These are phyloP conservation scores for Polyommatus icarus DNA, from an alignment of 2,888 invertebrate genomes.

Conservation along the genomic window DNA sequence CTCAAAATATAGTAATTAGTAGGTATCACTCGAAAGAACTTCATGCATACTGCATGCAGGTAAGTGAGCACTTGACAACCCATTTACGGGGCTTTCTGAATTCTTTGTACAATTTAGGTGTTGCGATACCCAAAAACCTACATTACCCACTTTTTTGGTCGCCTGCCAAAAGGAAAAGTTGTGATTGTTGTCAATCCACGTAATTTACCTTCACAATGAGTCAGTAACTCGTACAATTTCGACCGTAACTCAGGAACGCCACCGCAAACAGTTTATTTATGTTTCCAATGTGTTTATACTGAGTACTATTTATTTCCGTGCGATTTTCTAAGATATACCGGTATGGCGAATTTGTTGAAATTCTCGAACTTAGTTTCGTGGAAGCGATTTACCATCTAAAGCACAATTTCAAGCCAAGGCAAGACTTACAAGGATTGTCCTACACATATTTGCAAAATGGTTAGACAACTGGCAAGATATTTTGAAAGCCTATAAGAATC, in stretches of 20 bases:
- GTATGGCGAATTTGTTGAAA: not conserved
- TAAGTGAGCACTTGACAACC: not conserved
- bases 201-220: constrained; percentile 22
- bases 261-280: constrained; percentile 13
- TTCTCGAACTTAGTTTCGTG: not conserved
- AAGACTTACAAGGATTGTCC: not conserved
- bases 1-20: no score
- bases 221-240: constrained; percentile 22
- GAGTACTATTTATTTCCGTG: not conserved
- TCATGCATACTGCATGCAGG: no score
- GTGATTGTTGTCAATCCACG: not conserved
- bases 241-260: constrained; percentile 12
- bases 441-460: not conserved
- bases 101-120: not conserved
- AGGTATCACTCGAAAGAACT: no score
- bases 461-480: not conserved
- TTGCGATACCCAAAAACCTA: constrained; percentile 10
- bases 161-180: constrained; percentile 9
- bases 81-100: not conserved
- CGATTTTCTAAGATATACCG: not conserved
- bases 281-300: not conserved
- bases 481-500: no score
- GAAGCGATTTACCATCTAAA: not conserved
- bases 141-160: constrained; percentile 7
- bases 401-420: not conserved